Evolutionary conservation across 2,888 invertebrate species (phyloP).

Genomic region (Amitus sp.): DNA sequence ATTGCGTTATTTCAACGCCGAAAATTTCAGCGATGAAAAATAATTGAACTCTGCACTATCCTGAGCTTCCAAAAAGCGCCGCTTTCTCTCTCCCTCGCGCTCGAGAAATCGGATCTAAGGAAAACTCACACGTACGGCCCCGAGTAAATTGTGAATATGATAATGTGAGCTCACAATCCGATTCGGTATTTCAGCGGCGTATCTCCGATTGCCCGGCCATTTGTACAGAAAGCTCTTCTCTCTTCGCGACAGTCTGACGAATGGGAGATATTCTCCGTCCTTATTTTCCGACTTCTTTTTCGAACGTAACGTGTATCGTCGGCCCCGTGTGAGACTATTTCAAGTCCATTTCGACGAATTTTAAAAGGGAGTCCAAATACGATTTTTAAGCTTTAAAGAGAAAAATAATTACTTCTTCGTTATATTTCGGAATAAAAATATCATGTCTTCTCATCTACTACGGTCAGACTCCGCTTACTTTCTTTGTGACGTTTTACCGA

Average conservation of each 20-base stretch:
- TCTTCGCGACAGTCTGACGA: constrained; percentile 53
- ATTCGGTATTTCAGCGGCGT: constrained; percentile 61
- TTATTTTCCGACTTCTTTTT: constrained; percentile 18
- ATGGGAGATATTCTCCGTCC: constrained; percentile 53
- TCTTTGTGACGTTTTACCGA: too few relatives aligned
- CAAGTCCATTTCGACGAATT: too few relatives aligned
- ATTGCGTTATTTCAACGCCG: constrained; percentile 41
- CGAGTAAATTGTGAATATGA: constrained; percentile 60
- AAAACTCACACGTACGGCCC: constrained; percentile 40
- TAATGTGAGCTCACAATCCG: constrained; percentile 59
- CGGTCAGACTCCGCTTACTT: too few relatives aligned
- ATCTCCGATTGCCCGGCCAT: constrained; percentile 59
- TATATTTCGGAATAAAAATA: too few relatives aligned
- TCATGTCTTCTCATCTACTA: too few relatives aligned
- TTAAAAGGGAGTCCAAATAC: too few relatives aligned
- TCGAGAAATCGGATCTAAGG: constrained; percentile 40
- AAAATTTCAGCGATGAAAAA: constrained; percentile 26
- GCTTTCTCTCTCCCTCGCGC: neutral
- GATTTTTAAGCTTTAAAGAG: too few relatives aligned
- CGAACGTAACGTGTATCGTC: too few relatives aligned
- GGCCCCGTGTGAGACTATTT: too few relatives aligned
- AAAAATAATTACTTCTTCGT: too few relatives aligned
- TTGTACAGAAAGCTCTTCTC: constrained; percentile 55
- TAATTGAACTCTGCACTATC: too few relatives aligned
- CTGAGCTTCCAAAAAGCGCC: constrained; percentile 10